Conservation (phyloP, 2,797 vertebrate species). For the Apogon hyalosoma region DNA sequence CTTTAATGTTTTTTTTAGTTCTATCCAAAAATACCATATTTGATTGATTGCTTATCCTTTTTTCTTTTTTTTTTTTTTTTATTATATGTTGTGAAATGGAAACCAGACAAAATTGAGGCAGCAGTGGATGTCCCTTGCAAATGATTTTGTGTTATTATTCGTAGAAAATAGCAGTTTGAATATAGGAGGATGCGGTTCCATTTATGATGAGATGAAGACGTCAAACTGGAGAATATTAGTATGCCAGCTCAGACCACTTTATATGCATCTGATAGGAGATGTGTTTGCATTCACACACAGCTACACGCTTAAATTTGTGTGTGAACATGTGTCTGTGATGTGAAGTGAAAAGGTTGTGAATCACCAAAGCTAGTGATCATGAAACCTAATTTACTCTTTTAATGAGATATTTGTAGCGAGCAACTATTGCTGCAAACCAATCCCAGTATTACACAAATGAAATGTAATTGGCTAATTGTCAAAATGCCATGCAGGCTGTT, state of each 20-base stretch:
- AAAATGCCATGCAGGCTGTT: slow-evolving; percentile 50
- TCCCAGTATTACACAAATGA: slow-evolving; percentile 59
- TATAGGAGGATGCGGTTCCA: slow-evolving; percentile 14
- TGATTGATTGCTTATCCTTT: too few relatives aligned
- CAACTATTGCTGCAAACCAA: slow-evolving; percentile 58
- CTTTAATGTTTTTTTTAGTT: slow-evolving; percentile 2
- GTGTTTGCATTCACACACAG: slow-evolving; percentile 24
- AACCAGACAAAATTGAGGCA: neutral
- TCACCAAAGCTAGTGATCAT: slow-evolving; percentile 62
- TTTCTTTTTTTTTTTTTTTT: too few relatives aligned
- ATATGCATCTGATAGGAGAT: slow-evolving; percentile 41
- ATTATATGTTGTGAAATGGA: neutral
- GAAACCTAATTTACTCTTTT: slow-evolving; percentile 76
- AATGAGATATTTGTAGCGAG: slow-evolving; percentile 74
- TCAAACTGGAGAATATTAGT: slow-evolving; percentile 36
- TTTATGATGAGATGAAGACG: slow-evolving; percentile 54
- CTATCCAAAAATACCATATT: neutral
- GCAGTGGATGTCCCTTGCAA: neutral
- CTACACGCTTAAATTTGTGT: slow-evolving; percentile 8
- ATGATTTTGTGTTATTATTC: neutral
- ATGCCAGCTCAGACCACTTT: slow-evolving; percentile 8
- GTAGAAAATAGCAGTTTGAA: slow-evolving; percentile 25
- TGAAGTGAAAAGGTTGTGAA: slow-evolving; percentile 44
- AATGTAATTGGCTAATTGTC: slow-evolving; percentile 78
- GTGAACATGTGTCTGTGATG: slow-evolving; percentile 20